Conservation (phyloP, 2,888 invertebrate genomes). For the Hirtodrosophila confusa region DNA sequence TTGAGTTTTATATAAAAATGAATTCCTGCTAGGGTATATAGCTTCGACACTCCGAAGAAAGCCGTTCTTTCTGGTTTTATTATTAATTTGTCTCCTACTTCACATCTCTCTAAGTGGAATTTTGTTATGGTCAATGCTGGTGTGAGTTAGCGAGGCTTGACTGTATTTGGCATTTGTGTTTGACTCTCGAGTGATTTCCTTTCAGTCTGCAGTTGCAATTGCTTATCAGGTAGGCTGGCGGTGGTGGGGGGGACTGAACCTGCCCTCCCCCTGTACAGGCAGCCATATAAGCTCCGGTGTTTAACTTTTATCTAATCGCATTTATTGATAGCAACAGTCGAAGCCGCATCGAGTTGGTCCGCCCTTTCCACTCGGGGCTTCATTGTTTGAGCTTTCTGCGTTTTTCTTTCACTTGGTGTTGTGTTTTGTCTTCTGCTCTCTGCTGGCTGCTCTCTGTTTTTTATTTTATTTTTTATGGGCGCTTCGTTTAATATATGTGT, state of each 20-base stretch:
- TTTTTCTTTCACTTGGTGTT: slow-evolving; percentile 29
- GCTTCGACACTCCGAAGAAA: too few species aligned
- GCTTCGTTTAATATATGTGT: slow-evolving; percentile 62
- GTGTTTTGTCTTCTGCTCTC: too few species aligned
- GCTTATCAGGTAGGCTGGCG: slow-evolving; percentile 25
- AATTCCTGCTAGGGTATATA: too few species aligned
- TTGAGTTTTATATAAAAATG: too few species aligned
- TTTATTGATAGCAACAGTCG: slow-evolving; percentile 67
- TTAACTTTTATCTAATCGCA: slow-evolving; percentile 69
- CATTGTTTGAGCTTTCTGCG: slow-evolving; percentile 47
- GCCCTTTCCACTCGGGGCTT: slow-evolving; percentile 35
- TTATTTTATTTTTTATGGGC: slow-evolving; percentile 29
- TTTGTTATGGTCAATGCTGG: too few species aligned
- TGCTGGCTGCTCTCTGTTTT: neutral
- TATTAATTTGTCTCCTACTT: too few species aligned
- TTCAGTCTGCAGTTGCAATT: slow-evolving; percentile 21
- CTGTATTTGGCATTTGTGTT: slow-evolving; percentile 5
- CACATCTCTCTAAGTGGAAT: too few species aligned
- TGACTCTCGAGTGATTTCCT: slow-evolving; percentile 2
- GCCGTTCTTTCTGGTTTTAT: too few species aligned
- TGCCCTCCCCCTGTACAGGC: too few species aligned
- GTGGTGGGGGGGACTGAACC: too few species aligned
- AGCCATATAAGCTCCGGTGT: slow-evolving; percentile 52
- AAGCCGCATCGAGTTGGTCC: slow-evolving; percentile 35
- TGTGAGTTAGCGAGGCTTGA: too few species aligned